Conservation (phyloP, 2,888 invertebrate species). For the Epinotia bilunana region DNA sequence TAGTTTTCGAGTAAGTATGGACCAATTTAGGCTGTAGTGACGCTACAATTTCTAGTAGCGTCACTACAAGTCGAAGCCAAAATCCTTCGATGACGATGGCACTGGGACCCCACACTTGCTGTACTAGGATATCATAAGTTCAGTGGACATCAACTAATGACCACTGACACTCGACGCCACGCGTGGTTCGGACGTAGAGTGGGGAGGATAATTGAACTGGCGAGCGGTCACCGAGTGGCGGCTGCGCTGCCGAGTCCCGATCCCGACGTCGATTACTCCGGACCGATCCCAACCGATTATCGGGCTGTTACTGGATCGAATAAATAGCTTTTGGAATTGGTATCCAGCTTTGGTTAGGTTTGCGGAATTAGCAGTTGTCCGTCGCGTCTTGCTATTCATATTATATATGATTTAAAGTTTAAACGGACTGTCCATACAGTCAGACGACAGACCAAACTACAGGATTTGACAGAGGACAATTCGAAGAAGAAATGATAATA, state of each 20-base stretch:
- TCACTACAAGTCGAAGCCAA: too few species aligned
- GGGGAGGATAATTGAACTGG: slow-evolving; percentile 8
- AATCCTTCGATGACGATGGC: too few species aligned
- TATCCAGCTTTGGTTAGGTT: neutral
- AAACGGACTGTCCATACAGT: neutral
- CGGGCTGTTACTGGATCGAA: neutral
- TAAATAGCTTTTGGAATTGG: neutral
- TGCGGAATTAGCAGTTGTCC: neutral
- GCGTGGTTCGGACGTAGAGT: slow-evolving; percentile 31
- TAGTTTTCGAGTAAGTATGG: too few species aligned
- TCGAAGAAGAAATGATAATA: too few species aligned
- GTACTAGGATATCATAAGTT: slow-evolving; percentile 4
- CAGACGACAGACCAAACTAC: neutral
- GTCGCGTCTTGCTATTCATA: neutral
- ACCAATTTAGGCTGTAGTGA: too few species aligned
- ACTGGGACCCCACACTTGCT: neutral
- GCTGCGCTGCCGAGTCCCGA: neutral
- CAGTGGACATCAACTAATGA: slow-evolving; percentile 1
- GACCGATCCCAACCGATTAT: slow-evolving; percentile 10
- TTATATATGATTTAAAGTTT: neutral
- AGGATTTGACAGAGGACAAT: neutral
- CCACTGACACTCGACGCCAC: slow-evolving; percentile 2
- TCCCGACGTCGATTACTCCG: neutral
- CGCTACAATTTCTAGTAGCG: too few species aligned
- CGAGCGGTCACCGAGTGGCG: neutral